Percentiles rank a stretch among this genome's conserved stretches.
Conservation (phyloP, 2,797 vertebrate genomes). For the Hirundo rustica region DNA sequence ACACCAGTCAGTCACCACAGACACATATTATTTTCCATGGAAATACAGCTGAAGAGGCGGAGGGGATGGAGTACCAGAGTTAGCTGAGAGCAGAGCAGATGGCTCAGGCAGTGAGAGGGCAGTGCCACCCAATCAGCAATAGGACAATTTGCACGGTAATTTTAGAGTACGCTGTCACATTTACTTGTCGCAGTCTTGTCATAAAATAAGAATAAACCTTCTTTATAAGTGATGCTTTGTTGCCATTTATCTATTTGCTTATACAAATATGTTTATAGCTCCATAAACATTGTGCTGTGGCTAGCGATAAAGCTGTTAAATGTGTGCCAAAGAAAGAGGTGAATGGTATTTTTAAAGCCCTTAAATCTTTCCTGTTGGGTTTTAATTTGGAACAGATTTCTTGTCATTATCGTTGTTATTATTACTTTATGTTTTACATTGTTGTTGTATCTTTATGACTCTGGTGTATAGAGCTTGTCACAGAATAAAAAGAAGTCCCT, state of each 20-base stretch:
- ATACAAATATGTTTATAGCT: background rate
- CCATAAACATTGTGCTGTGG: background rate
- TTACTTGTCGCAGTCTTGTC: background rate
- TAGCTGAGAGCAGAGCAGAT: background rate
- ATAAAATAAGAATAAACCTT: conserved; percentile 2
- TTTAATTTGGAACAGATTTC: background rate
- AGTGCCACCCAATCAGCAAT: background rate
- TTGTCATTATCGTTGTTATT: background rate
- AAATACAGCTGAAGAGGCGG: background rate
- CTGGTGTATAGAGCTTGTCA: background rate
- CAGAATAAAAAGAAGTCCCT: background rate
- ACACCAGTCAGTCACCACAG: background rate
- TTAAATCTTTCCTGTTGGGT: background rate
- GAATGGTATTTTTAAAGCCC: background rate
- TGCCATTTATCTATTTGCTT: background rate
- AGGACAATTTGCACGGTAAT: background rate
- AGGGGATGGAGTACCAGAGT: background rate
- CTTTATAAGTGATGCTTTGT: background rate
- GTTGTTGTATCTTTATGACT: background rate
- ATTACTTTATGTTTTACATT: background rate
- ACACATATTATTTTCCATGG: background rate
- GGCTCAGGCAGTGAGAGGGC: background rate
- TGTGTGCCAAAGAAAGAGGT: background rate
- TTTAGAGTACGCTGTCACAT: background rate
- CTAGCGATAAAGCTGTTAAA: background rate